These are phyloP conservation scores for Mionectes macconnelli DNA, from an alignment of 2,113 vertebrate genomes.

Conservation along the genomic window DNA sequence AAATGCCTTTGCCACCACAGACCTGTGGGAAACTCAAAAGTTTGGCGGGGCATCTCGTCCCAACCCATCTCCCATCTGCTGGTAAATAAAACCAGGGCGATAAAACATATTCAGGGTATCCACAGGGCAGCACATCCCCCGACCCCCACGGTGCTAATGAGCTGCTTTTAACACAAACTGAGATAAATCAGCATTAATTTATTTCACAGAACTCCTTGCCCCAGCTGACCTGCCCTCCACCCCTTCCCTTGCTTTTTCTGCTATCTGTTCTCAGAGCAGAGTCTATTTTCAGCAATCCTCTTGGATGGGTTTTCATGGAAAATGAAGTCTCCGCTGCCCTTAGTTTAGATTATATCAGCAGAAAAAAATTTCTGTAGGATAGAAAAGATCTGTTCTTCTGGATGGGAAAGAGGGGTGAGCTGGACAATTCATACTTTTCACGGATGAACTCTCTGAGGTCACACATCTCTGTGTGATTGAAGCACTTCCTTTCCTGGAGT, in stretches of 20 bases:
- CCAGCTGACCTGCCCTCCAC: background rate
- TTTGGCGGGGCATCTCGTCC: background rate
- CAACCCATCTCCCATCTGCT: background rate
- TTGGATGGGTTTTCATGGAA: constrained; percentile 49
- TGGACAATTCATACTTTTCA: background rate
- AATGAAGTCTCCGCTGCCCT: background rate
- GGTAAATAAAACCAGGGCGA: background rate
- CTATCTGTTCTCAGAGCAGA: constrained; percentile 13
- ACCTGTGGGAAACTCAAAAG: background rate
- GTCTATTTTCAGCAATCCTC: constrained; percentile 54
- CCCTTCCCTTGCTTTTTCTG: constrained; percentile 1
- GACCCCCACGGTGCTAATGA: accelerated
- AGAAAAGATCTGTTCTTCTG: constrained; percentile 14
- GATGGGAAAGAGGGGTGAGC: background rate
- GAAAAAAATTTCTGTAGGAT: constrained; percentile 26
- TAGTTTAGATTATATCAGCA: constrained; percentile 40
- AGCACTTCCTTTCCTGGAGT: background rate
- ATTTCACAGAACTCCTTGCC: background rate
- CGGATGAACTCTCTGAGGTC: background rate
- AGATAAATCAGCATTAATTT: background rate
- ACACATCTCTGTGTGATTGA: background rate
- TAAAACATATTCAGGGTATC: background rate
- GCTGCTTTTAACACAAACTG: background rate
- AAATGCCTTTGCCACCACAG: background rate
- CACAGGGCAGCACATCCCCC: accelerated